Percentiles rank a stretch among this genome's conserved stretches.
These are phyloP conservation scores for Caenorhabditis sp. DNA, from an alignment of 2,888 invertebrate genomes.

Conservation along the genomic window DNA sequence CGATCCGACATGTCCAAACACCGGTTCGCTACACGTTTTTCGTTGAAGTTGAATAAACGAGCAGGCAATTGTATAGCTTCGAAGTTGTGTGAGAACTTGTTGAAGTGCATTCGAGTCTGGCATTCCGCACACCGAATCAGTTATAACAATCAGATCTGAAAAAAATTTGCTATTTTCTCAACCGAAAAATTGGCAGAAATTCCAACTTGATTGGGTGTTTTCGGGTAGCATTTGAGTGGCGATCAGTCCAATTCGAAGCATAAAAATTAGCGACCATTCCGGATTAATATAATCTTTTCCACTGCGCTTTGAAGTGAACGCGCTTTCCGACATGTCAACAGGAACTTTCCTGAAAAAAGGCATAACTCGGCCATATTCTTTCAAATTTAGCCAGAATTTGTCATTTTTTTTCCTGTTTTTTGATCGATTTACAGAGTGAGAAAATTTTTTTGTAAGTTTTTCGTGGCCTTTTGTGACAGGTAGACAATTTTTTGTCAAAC, in stretches of 20 bases:
- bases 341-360: background rate
- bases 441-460: no score
- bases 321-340: background rate
- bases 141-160: conserved; percentile 73
- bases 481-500: no score
- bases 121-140: conserved; percentile 79
- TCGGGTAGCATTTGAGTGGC: conserved; percentile 81
- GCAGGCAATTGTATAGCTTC: conserved; percentile 80
- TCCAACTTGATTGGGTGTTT: conserved; percentile 80
- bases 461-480: no score
- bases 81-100: conserved; percentile 79
- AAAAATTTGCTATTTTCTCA: conserved; percentile 8
- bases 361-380: background rate
- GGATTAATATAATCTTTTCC: conserved; percentile 50
- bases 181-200: no score
- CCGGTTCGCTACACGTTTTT: conserved; percentile 41
- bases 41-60: conserved; percentile 77
- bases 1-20: conserved; percentile 78
- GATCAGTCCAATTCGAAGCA: conserved; percentile 81
- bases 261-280: conserved; percentile 77
- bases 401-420: no score
- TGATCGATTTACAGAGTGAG: no score
- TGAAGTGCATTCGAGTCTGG: conserved; percentile 81
- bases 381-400: background rate
- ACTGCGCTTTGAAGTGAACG: background rate